Evolutionary conservation across 2,888 invertebrate species (phyloP), one percentile per base, ranked within the genome.

Genomic region (Drosophila lacicola): DNA sequence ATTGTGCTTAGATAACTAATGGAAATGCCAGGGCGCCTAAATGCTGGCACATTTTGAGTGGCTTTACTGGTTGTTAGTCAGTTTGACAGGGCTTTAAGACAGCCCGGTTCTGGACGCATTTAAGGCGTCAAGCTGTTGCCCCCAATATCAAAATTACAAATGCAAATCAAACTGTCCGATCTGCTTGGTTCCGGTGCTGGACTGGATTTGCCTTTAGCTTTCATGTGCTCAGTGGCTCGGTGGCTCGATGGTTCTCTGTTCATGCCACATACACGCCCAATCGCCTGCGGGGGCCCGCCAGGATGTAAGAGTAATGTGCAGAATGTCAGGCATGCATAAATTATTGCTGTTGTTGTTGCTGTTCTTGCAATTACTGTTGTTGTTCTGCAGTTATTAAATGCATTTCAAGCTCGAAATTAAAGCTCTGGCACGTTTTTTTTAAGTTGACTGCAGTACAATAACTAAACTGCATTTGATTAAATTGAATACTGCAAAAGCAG

Each of bases 111-210:
- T 33, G 41, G 9, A 11, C 21, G 21, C 33, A 21, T 55, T 74
- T 76, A 73, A 73, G 58, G 63, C 54, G 46, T 53, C 69, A 78
- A 75, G 64, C 76, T 64, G 50, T 69, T 75, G 63, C 33, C 63
- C 55, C 36, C 55, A 58, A 58, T 45, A 51, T 36, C 50, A 42
- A 78, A 63, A 64, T 64, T 78, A 56, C 62, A 74, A 78, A 75
- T 78, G 79, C 79, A 74, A 75, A 75, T 75, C 79, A 75, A 68
- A 78, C 58, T 75, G 79, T 78, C 58, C 79, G 69, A 78, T 78
- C 51, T 60, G 77, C 36, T 46, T 41, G 51, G 36, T 68, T 68
- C 70, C 70, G 58, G 39, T 29, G 29, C 70, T 46, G 45, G 39
- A 69, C 67, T 25, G 39, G 37, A 67, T 44, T 64, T 44, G 49